Percentiles rank a stretch among this genome's conserved stretches.
phyloP scores from a whole-genome alignment of 2,113 vertebrate genomes.

The Haplochromis vanheusdeni region DNA sequence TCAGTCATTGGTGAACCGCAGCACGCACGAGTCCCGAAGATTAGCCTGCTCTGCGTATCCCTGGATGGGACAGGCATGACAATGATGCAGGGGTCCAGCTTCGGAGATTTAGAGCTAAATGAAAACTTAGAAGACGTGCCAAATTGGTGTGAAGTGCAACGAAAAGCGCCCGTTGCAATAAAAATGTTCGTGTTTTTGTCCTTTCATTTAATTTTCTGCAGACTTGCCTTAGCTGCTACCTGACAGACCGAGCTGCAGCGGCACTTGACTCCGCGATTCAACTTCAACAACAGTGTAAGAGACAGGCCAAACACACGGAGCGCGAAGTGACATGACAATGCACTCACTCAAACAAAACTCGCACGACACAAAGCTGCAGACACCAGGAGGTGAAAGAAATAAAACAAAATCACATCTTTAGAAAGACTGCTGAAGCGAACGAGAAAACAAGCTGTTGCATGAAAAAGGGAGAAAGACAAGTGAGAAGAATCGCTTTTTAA shows the following conservation, averaged over 20 bases:
- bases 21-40: constrained; percentile 8
- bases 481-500: not conserved
- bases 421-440: not conserved
- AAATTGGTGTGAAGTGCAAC: not conserved
- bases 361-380: not conserved
- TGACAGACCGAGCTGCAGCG: constrained; percentile 31
- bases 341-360: not conserved
- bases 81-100: constrained; percentile 18
- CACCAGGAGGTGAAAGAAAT: not conserved
- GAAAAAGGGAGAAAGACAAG: constrained; percentile 18
- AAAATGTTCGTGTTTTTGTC: not conserved
- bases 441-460: constrained; percentile 60
- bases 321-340: constrained; percentile 26
- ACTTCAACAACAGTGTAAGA: constrained; percentile 52
- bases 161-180: not conserved
- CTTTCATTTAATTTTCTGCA: constrained; percentile 23
- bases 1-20: constrained; percentile 17
- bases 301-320: not conserved
- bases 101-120: not conserved
- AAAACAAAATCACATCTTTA: not conserved
- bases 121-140: not conserved
- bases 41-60: constrained; percentile 39
- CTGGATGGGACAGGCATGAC: constrained; percentile 53
- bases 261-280: constrained; percentile 59
- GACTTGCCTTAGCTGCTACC: not conserved